Percentiles rank a stretch among this genome's conserved stretches.
phyloP scores from a whole-genome alignment of 2,888 invertebrate genomes.

The Drosophila phalerata region DNA sequence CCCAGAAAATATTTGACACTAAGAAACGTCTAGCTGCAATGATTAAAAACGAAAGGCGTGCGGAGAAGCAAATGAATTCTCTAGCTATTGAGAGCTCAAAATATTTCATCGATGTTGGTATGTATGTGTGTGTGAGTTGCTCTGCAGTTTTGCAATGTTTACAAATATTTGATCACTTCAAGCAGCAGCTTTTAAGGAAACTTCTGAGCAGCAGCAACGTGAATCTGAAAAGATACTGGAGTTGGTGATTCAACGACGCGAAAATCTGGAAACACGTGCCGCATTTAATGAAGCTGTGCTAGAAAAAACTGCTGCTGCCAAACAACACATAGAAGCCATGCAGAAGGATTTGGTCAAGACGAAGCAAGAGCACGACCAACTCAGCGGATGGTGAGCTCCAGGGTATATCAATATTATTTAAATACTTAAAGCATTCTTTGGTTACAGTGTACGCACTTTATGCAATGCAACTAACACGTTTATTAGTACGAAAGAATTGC shows the following conservation, averaged over 20 bases:
- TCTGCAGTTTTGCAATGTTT: not conserved
- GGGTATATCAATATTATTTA: not conserved
- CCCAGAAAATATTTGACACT: slow-evolving; percentile 22
- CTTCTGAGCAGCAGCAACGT: slow-evolving; percentile 20
- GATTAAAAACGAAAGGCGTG: slow-evolving; percentile 26
- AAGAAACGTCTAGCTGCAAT: slow-evolving; percentile 43
- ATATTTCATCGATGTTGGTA: slow-evolving; percentile 39
- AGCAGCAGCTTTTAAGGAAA: slow-evolving; percentile 10
- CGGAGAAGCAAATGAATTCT: slow-evolving; percentile 20
- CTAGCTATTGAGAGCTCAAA: slow-evolving; percentile 41
- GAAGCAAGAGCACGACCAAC: slow-evolving; percentile 28
- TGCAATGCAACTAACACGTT: slow-evolving; percentile 57
- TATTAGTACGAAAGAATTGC: slow-evolving; percentile 54
- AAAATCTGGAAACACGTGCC: slow-evolving; percentile 31
- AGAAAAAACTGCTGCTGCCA: slow-evolving; percentile 29
- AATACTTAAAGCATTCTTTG: not conserved
- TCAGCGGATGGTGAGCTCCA: slow-evolving; percentile 44
- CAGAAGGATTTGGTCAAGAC: slow-evolving; percentile 15
- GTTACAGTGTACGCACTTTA: slow-evolving; percentile 53
- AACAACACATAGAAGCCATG: slow-evolving; percentile 14
- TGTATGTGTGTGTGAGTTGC: not conserved
- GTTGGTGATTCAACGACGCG: not conserved
- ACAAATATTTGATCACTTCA: not conserved
- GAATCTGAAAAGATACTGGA: slow-evolving; percentile 23
- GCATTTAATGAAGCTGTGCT: slow-evolving; percentile 20